Base-by-base conservation (phyloP, 1,140 invertebrate genomes). In the Anadara kagoshimensis region DNA sequence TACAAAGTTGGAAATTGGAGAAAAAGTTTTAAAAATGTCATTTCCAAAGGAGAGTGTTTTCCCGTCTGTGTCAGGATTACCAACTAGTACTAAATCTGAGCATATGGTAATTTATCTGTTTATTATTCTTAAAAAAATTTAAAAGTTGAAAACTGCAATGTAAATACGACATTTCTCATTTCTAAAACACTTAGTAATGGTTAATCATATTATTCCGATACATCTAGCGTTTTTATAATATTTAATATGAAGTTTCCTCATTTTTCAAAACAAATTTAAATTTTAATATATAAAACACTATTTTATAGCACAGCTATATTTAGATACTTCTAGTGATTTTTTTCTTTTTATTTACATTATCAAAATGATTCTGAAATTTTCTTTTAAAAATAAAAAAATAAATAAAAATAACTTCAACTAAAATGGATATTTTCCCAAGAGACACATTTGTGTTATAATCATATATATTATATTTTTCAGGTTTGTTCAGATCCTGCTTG, bases 401-500 rank as follows among this genome's bases (percentile, higher is more conserved):
- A 10, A 47, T 47, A 16, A 47, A 16, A 10, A 47, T 47, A 10
- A 47, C 16, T 47, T 47, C 16, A 16, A 8, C 16, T 47, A 10
- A 8, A 47, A 47, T 47, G 16, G 16, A 10, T 47, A 8, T 47
- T 47, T 10, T 47, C 45, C 8, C 8, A 8, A 8, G 16, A 16
- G 8, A 10, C 16, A 47, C 16, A 10, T 10, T 10, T 16, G 16
- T 10, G 8, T 47, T 8, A 22, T 22, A 5, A 22, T 22, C 5
- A 22, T 54, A 7, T 54, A 57, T 16, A 57, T 57, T 57, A 26
- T 7, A 20, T 10, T 47, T 47, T 1, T 1, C 26, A 62, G 59
- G 43, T 62, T 10, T 62, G 59, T 62, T 20, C 8, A 22, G 59
- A 62, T 47, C 26, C 59, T 12, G 44, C 11, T 24, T 62, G 59